Evolutionary conservation across 1,140 invertebrate species (phyloP), one percentile per base, ranked within the genome.

Genomic region (Branchinecta lynchi): DNA sequence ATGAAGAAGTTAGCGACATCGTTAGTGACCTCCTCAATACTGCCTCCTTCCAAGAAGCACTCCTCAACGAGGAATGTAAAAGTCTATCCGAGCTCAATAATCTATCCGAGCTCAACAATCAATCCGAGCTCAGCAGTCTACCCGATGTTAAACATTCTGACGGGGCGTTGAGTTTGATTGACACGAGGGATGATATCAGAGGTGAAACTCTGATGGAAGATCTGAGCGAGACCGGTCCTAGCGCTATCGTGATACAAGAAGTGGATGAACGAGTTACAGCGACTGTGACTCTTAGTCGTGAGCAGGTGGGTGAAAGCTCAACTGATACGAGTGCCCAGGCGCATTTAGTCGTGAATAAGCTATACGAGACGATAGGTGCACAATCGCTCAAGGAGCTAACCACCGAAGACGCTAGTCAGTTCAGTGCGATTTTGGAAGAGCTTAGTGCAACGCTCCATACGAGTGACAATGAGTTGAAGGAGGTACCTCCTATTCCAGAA

Each of bases 1-100:
- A 60, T 60, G 51, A 60, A 60, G 51, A 60, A 60, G 51, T 60
- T 12, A 60, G 51, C 17, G 51, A 60, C 51, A 60, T 60, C 51
- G 51, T 60, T 3, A 60, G 51, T 6, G 51, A 60, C 51, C 51
- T 60, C 17, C 17, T 60, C 12, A 60, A 60, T 20, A 60, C 51
- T 60, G 51, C 51, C 51, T 60, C 51, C 12, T 60, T 60, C 17
- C 51, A 60, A 60, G 51, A 60, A 60, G 51, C 51, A 20, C 17
- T 60, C 12, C 51, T 60, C 2, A 60, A 60, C 51, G 51, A 60
- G 51, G 17, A 20, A 15, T 32, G 32, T 32, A 32, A 32, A 32
- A 32, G 32, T 32, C 32, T 32, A 32, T 32, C 32, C 32, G 32
- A 32, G 32, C 32, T 32, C 32, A 32, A 32, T 5, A 32, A 32